Evolutionary conservation across 2,888 invertebrate species (phyloP), one percentile per base, ranked within the genome.

Genomic region (Argyra leucocephala): DNA sequence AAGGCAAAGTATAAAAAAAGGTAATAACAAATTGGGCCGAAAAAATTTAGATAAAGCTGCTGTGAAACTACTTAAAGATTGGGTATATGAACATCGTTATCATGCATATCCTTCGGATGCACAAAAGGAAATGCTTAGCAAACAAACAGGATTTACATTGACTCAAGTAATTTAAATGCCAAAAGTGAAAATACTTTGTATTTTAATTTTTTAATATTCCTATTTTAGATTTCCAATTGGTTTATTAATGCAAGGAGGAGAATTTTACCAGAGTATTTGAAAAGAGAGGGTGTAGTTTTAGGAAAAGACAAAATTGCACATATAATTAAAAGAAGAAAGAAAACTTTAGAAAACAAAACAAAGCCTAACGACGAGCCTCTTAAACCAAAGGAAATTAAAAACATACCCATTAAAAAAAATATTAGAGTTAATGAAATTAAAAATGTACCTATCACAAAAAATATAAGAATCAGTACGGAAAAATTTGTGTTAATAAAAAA

Each of bases 161-260:
- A 15, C 5, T 18, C 48, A 48, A 15, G 48, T 48, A 48, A 3
- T 37, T 48, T 48, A 31, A 31, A 31, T 4, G 12, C 10, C 6
- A 58, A n/a, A n/a, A n/a, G n/a, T n/a, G n/a, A n/a, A n/a, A n/a
- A n/a, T n/a, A n/a, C n/a, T n/a, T 23, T 18, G 23, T 22, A n/a
- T n/a, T n/a, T 22, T 22, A 12, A 48, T 48, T 48, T 48, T 23
- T 23, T 18, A 59, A 15, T 18, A 23, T 10, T 59, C 15, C 23
- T n/a, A n/a, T n/a, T 59, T 3, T 15, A 59, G 23, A 18, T 59
- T 23, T 93, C 92, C 82, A 93, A 93, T 81, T 93, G 93, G 93
- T 93, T 93, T 79, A 93, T 93, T 72, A 93, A 93, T 80, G 93
- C 93, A 0, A 85, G 93, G 3, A 85, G 93, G 57, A 85, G 93